Evolutionary conservation across 2,797 vertebrate genomes (phyloP).

Genomic region (Nasua narica): DNA sequence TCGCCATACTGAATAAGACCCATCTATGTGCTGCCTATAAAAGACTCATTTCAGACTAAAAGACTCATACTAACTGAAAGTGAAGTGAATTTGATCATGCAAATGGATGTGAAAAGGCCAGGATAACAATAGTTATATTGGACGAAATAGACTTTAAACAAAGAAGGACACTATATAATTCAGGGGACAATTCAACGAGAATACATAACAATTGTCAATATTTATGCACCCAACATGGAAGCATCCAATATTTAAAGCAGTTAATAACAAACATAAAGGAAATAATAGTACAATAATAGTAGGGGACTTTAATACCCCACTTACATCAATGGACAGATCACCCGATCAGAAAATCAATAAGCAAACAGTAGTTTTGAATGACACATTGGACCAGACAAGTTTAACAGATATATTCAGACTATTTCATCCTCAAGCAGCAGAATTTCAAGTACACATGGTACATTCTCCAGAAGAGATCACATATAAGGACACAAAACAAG

Average conservation of each 20-base stretch:
- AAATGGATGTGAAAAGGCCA: background rate
- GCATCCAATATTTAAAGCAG: background rate
- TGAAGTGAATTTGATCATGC: background rate
- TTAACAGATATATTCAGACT: background rate
- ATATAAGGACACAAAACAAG: background rate
- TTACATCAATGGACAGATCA: background rate
- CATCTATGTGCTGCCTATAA: background rate
- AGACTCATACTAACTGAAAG: background rate
- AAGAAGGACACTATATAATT: background rate
- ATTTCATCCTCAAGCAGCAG: background rate
- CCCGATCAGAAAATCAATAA: background rate
- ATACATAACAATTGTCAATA: background rate
- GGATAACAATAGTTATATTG: background rate
- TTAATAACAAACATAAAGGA: background rate
- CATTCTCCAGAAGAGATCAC: background rate
- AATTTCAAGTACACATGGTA: background rate
- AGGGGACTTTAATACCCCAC: too few relatives aligned
- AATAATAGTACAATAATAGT: too few relatives aligned
- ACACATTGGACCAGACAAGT: background rate
- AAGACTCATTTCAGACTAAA: background rate
- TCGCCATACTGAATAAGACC: background rate
- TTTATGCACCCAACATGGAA: background rate
- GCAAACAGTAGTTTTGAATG: background rate
- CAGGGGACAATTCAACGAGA: background rate
- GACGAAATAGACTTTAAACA: background rate